phyloP scores from a whole-genome alignment of 2,113 vertebrate species.

The Sylvietta virens region DNA sequence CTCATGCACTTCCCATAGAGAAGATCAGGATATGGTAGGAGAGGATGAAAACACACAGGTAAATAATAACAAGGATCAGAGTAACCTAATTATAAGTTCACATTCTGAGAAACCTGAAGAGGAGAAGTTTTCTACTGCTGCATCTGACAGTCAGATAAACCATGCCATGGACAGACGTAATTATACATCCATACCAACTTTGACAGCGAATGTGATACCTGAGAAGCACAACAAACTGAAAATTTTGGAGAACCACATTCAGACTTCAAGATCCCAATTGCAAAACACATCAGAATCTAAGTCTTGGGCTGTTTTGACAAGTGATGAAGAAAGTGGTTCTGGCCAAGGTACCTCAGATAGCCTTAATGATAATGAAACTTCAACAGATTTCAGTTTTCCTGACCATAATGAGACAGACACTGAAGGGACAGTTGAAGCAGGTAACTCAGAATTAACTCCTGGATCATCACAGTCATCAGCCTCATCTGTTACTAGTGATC shows the following conservation, averaged over 20 bases:
- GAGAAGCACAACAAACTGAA: constrained; percentile 23
- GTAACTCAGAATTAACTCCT: constrained; percentile 78
- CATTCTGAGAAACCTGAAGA: constrained; percentile 66
- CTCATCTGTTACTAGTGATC: constrained; percentile 68
- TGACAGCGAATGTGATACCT: not conserved
- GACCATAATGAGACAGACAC: constrained; percentile 80
- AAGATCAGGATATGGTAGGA: constrained; percentile 74
- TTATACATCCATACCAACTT: not conserved
- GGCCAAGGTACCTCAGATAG: constrained; percentile 82
- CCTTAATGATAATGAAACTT: constrained; percentile 92
- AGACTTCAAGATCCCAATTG: constrained; percentile 44
- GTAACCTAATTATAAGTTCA: constrained; percentile 69
- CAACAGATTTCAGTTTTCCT: constrained; percentile 94
- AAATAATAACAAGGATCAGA: constrained; percentile 64
- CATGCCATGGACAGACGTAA: constrained; percentile 2
- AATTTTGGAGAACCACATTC: constrained; percentile 74
- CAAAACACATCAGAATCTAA: constrained; percentile 64
- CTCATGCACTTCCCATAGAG: constrained; percentile 76
- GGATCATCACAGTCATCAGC: constrained; percentile 70
- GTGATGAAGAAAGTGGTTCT: constrained; percentile 90
- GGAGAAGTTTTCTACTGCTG: constrained; percentile 31
- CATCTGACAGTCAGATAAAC: constrained; percentile 44
- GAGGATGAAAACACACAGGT: constrained; percentile 75
- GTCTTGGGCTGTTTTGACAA: constrained; percentile 76
- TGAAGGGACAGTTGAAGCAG: constrained; percentile 80